Conservation (phyloP, 2,113 vertebrate species). For the Hydrochoerus hydrochaeris region DNA sequence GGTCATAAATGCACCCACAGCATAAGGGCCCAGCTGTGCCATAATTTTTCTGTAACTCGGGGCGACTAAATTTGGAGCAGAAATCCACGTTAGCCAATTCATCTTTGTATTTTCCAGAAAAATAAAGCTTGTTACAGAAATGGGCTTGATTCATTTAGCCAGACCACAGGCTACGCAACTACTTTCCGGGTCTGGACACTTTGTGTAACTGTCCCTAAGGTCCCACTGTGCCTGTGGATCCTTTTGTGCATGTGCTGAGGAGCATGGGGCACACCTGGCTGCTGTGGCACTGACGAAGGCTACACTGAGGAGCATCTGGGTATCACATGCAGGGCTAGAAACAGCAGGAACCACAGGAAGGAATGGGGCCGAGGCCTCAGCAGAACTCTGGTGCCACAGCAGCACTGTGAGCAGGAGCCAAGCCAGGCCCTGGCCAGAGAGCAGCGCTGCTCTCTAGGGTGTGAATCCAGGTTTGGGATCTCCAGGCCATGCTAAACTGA, state of each 20-base stretch:
- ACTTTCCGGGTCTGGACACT: background rate
- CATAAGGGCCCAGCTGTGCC: background rate
- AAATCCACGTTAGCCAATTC: slow-evolving; percentile 46
- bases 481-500: background rate
- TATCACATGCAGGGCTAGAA: background rate
- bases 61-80: slow-evolving; percentile 58
- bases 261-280: background rate
- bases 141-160: background rate
- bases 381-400: too few species aligned
- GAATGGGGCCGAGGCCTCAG: background rate
- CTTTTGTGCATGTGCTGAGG: background rate
- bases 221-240: too few species aligned
- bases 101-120: slow-evolving; percentile 59
- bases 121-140: background rate
- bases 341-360: fast-evolving
- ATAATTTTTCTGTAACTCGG: background rate
- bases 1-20: background rate
- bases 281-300: background rate
- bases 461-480: background rate
- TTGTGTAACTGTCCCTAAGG: background rate
- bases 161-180: background rate
- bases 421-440: background rate
- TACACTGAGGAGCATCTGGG: background rate
- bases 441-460: background rate
- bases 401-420: background rate